A percentile compares a stretch with the other conserved stretches of the same genome.
Conservation (phyloP, 2,797 vertebrate genomes). For the Echiichthys vipera region DNA sequence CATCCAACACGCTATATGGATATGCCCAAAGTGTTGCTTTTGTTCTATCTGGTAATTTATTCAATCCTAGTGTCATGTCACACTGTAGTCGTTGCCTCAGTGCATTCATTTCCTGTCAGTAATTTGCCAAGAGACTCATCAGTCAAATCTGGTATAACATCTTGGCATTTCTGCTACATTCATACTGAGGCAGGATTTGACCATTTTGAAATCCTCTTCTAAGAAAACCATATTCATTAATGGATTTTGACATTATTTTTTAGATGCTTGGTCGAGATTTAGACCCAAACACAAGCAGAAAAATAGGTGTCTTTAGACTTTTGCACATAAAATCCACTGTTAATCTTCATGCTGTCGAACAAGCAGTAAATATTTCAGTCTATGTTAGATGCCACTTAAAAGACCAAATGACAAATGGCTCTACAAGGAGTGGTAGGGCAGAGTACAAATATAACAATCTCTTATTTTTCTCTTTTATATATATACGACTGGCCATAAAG, state of each 20-base stretch:
- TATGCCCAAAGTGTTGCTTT: constrained; percentile 55
- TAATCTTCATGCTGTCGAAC: background rate
- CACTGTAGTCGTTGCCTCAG: constrained; percentile 47
- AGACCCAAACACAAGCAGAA: background rate
- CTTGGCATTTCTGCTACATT: constrained; percentile 9
- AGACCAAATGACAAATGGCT: constrained; percentile 16
- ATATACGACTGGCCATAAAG: constrained; percentile 3
- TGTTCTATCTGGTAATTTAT: constrained; percentile 61
- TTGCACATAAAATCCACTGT: background rate
- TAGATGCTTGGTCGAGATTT: background rate
- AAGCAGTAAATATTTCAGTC: constrained; percentile 21
- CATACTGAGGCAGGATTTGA: background rate
- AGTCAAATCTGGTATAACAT: constrained; percentile 38
- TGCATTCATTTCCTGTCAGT: constrained; percentile 49
- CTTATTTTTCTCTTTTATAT: background rate
- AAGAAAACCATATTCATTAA: background rate
- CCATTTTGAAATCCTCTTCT: constrained; percentile 2
- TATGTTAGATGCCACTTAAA: background rate
- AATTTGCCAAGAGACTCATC: constrained; percentile 53
- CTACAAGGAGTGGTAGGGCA: background rate
- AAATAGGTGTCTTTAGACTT: background rate
- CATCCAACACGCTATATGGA: constrained; percentile 18
- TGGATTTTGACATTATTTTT: background rate
- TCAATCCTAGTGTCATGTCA: constrained; percentile 48
- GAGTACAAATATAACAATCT: constrained; percentile 10